phyloP scores from a whole-genome alignment of 2,113 vertebrate genomes.

The Anhinga rufa region DNA sequence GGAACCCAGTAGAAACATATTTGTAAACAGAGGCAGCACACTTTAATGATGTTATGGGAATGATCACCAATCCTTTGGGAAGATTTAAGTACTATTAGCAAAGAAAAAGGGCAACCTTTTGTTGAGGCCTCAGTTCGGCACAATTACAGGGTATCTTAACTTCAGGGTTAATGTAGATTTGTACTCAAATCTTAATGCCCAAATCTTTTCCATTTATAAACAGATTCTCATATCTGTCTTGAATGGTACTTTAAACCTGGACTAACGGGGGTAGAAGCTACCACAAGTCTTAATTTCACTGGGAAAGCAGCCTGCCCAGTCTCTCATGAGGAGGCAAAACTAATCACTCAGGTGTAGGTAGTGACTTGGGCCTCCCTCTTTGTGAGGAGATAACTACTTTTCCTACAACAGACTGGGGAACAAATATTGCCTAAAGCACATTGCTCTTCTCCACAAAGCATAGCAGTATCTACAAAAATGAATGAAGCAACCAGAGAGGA shows the following conservation, averaged over 20 bases:
- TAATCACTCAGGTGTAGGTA: background rate
- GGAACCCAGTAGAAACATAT: background rate
- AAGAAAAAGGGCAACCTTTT: background rate
- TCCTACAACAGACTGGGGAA: background rate
- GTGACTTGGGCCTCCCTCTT: background rate
- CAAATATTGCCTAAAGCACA: background rate
- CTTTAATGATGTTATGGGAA: background rate
- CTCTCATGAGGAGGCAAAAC: background rate
- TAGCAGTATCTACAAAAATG: background rate
- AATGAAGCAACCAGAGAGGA: background rate
- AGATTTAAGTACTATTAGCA: background rate
- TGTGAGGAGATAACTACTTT: background rate
- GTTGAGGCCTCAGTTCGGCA: background rate
- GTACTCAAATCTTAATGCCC: background rate
- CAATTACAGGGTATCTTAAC: background rate
- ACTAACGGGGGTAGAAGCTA: background rate
- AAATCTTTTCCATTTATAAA: background rate
- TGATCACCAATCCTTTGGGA: background rate
- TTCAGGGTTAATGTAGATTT: background rate
- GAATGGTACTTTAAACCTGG: background rate
- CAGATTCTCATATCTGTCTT: background rate
- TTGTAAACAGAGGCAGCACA: background rate
- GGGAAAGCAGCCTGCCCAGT: background rate
- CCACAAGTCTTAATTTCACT: background rate
- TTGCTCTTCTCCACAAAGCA: background rate